phyloP scores from a whole-genome alignment of 1,140 invertebrate species.

The Elysia chlorotica region DNA sequence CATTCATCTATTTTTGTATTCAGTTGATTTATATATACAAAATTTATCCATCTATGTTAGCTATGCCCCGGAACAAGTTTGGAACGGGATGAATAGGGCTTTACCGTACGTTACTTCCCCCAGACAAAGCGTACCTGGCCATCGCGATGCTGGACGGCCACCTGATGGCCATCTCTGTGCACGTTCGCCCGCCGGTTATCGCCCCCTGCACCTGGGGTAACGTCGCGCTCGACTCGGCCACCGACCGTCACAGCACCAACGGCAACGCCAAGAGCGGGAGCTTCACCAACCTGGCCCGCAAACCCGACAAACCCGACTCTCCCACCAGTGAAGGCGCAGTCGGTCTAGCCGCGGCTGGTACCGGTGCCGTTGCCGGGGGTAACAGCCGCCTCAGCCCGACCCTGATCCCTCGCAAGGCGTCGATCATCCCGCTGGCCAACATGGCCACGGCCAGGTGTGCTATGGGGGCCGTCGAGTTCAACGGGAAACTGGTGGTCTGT shows the following conservation, averaged over 20 bases:
- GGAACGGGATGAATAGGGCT: too few relatives aligned
- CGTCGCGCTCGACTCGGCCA: constrained; percentile 3
- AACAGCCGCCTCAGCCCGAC: background rate
- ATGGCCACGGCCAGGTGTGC: constrained; percentile 76
- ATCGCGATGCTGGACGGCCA: constrained; percentile 71
- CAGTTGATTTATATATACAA: too few relatives aligned
- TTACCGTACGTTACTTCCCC: background rate
- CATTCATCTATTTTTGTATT: too few relatives aligned
- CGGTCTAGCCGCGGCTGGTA: too few relatives aligned
- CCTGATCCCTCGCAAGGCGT: constrained; percentile 67
- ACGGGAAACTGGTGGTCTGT: constrained; percentile 75
- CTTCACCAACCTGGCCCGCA: too few relatives aligned
- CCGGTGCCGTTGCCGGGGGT: background rate
- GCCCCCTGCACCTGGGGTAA: constrained; percentile 8
- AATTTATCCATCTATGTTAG: too few relatives aligned
- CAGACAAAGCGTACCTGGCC: constrained; percentile 39
- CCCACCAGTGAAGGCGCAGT: too few relatives aligned
- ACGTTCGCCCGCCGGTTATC: constrained; percentile 57
- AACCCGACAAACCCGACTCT: too few relatives aligned
- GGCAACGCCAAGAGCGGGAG: too few relatives aligned
- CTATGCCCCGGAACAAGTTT: too few relatives aligned
- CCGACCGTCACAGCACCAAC: background rate
- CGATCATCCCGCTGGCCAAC: constrained; percentile 66
- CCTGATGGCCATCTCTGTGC: constrained; percentile 71
- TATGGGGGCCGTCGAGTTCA: constrained; percentile 74